Evolutionary conservation across 1,140 invertebrate species (phyloP).

Genomic region (Lasioglossum baleicum): DNA sequence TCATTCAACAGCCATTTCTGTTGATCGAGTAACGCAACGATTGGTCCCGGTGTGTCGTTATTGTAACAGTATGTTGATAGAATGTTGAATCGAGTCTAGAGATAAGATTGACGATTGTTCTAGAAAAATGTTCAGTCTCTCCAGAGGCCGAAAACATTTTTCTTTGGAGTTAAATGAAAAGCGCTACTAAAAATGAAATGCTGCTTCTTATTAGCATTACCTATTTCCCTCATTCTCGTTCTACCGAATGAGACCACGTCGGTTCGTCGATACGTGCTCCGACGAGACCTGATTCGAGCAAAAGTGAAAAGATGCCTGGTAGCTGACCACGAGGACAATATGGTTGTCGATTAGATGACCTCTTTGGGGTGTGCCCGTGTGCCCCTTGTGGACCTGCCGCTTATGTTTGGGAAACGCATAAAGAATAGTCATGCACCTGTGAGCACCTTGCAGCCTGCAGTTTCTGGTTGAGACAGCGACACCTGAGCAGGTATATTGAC

Average conservation of each 20-base stretch:
- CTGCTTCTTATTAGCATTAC: slow-evolving; percentile 4
- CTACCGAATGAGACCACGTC: not conserved
- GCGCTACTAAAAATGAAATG: not conserved
- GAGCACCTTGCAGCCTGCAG: slow-evolving; percentile 3
- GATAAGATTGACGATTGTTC: too few relatives aligned
- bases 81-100: too few relatives aligned
- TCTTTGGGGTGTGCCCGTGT: slow-evolving; percentile 45
- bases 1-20: too few relatives aligned
- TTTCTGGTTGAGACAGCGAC: not conserved
- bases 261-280: slow-evolving; percentile 27
- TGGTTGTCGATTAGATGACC: slow-evolving; percentile 60
- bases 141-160: not conserved
- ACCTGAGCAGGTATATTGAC: not conserved
- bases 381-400: slow-evolving; percentile 11
- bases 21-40: too few relatives aligned
- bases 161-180: not conserved
- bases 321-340: slow-evolving; percentile 42
- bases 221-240: slow-evolving; percentile 6
- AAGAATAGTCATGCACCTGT: slow-evolving; percentile 27
- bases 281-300: not conserved
- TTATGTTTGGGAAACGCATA: slow-evolving; percentile 41
- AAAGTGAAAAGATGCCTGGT: slow-evolving; percentile 37
- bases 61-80: too few relatives aligned
- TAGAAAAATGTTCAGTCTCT: too few relatives aligned
- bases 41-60: too few relatives aligned